A percentile compares a stretch with the other conserved stretches of the same genome.
Conservation (phyloP, 1,140 invertebrate species). For the Papilio polytes region DNA sequence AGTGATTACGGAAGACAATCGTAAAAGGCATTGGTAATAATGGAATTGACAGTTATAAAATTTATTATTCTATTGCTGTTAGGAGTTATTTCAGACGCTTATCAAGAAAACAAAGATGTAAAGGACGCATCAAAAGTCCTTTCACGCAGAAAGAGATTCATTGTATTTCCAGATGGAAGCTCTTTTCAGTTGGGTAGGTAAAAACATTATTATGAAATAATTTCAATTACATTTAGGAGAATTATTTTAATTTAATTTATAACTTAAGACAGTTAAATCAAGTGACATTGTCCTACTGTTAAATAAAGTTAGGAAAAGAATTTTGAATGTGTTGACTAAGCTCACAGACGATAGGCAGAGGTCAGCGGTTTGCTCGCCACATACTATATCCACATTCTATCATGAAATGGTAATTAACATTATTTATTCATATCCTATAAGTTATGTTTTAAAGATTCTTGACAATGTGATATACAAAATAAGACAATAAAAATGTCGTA, state of each 20-base stretch:
- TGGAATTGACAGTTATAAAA: neutral
- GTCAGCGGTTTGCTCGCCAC: no score
- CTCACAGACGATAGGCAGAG: no score
- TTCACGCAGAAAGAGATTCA: constrained; percentile 87
- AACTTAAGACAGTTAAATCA: neutral
- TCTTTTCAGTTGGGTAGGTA: constrained; percentile 89
- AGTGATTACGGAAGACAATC: neutral
- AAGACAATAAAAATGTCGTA: no score
- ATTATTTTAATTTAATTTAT: constrained; percentile 39
- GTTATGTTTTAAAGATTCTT: no score
- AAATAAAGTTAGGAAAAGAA: no score
- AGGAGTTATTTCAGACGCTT: constrained; percentile 28
- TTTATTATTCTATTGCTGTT: constrained; percentile 21
- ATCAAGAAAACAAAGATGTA: constrained; percentile 12
- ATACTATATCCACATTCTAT: no score
- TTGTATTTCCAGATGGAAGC: constrained; percentile 91
- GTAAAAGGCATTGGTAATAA: neutral
- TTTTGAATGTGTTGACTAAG: no score
- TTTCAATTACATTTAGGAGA: constrained; percentile 40
- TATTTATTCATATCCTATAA: no score
- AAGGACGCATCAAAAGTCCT: constrained; percentile 64
- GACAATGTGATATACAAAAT: no score
- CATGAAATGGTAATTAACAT: no score
- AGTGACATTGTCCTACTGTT: neutral
- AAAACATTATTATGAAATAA: constrained; percentile 35